A percentile compares a stretch with the other conserved stretches of the same genome.
These are phyloP conservation scores for Thunnus maccoyii DNA, from an alignment of 2,113 vertebrate species.

Conservation along the genomic window DNA sequence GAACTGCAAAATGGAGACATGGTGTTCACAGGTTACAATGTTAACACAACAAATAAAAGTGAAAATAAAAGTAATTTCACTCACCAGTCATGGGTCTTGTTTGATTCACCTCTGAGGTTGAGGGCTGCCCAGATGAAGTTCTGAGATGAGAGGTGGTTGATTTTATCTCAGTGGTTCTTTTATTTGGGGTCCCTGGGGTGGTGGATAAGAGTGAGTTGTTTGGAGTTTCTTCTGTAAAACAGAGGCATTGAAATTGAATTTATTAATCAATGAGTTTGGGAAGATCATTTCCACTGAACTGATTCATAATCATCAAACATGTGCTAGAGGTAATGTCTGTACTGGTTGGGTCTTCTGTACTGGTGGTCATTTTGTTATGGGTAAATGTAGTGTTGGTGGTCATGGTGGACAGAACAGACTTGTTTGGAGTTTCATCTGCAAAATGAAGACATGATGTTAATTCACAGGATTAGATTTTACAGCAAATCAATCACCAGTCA, in stretches of 20 bases:
- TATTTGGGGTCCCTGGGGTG: not conserved
- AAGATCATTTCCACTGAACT: too few relatives aligned
- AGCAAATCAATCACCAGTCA: too few relatives aligned
- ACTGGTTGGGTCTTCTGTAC: not conserved
- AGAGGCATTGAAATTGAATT: too few relatives aligned
- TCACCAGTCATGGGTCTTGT: not conserved
- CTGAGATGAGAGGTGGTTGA: not conserved
- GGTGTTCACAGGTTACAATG: not conserved
- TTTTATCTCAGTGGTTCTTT: not conserved
- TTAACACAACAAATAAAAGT: too few relatives aligned
- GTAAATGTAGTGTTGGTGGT: not conserved
- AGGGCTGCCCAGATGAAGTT: not conserved
- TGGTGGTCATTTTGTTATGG: not conserved
- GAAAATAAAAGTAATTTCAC: not conserved
- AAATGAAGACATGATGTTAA: not conserved
- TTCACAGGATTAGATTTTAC: too few relatives aligned
- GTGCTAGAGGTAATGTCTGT: not conserved
- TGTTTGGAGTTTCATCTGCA: not conserved
- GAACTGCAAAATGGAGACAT: not conserved
- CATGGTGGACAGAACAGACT: not conserved
- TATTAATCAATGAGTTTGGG: too few relatives aligned
- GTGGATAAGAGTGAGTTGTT: not conserved
- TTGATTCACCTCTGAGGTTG: not conserved
- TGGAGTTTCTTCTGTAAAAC: too few relatives aligned
- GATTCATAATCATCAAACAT: too few relatives aligned